These are phyloP conservation scores for Tupiocoris notatus DNA, from an alignment of 2,888 invertebrate species.

Conservation along the genomic window DNA sequence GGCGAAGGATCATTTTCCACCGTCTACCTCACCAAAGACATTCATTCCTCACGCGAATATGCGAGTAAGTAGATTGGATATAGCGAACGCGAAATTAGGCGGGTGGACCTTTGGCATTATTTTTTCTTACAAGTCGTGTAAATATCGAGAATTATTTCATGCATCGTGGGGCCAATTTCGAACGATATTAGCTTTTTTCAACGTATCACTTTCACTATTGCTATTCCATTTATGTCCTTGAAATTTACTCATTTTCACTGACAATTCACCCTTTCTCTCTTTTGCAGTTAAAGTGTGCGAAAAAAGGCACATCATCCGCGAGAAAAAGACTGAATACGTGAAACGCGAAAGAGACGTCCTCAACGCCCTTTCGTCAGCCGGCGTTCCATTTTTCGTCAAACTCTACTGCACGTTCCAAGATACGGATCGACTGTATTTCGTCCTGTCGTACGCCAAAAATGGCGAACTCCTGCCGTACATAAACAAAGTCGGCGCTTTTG, in stretches of 20 bases:
- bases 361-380: conserved; percentile 73
- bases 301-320: conserved; percentile 87
- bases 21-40: conserved; percentile 90
- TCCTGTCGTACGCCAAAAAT: conserved; percentile 89
- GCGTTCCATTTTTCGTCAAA: conserved; percentile 81
- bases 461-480: conserved; percentile 93
- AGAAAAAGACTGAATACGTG: conserved; percentile 90
- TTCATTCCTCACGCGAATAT: conserved; percentile 83
- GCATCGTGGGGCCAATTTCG: too few relatives aligned
- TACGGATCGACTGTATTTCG: conserved; percentile 86
- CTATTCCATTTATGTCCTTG: too few relatives aligned
- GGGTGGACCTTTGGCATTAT: too few relatives aligned
- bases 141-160: too few relatives aligned
- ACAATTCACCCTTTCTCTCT: conserved; percentile 50
- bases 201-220: too few relatives aligned
- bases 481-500: conserved; percentile 85
- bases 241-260: too few relatives aligned
- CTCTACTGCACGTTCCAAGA: conserved; percentile 98
- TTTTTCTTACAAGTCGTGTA: too few relatives aligned
- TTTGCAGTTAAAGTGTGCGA: conserved; percentile 95
- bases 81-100: too few relatives aligned
- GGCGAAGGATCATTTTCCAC: conserved; percentile 98
- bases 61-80: conserved; percentile 79
- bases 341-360: conserved; percentile 92
- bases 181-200: too few relatives aligned